Base-by-base conservation (phyloP, 2,888 invertebrate species). In the Theretra japonica region DNA sequence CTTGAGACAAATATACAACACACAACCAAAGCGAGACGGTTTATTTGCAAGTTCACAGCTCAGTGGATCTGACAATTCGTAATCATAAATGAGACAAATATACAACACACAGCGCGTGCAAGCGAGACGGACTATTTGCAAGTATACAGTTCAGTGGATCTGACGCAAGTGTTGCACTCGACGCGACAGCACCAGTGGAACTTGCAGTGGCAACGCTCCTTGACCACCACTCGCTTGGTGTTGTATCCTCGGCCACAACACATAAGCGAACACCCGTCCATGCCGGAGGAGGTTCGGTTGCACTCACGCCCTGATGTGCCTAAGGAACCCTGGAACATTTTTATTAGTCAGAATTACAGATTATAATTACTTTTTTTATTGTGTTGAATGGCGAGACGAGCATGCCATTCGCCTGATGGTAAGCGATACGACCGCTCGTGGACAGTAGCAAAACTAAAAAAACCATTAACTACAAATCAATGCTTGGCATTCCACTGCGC, bases 161-260 rank as follows among this genome's bases (percentile, higher is more conserved):
- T 96, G 77, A 97, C 96, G 90, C 99, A 99, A 68, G 97, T 97
- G 89, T 98, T 97, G 92, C 99, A 99, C 86, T 98, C 97, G 68
- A 99, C 99, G 81, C 97, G 96, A 91, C 99, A 99, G 92, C 99
- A 99, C 99, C 99, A 99, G 85, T 98, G 98, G 89, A 99, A 99
- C 91, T 98, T 98, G 95, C 99, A 99, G 81, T 97, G 96, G 91
- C 99, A 99, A 41, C 98, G 95, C 86, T 98, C 98, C 73, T 95
- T 96, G 25, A 97, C 93, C 8, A 96, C 96, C 69, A 96, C 80
- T 41, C 97, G 97, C 86, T 97, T 96, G 1, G 98, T 98, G 90
- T 98, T 98, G 95, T 98, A 98, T 23, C 99, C 99, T 73, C 99
- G 95, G 1, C 98, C 98, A 88, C 99, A 99, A 90, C 99, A 99